Percentiles rank a stretch among this genome's conserved stretches.
phyloP scores from a whole-genome alignment of 1,140 invertebrate genomes.

The Macrocentrus cingulum region DNA sequence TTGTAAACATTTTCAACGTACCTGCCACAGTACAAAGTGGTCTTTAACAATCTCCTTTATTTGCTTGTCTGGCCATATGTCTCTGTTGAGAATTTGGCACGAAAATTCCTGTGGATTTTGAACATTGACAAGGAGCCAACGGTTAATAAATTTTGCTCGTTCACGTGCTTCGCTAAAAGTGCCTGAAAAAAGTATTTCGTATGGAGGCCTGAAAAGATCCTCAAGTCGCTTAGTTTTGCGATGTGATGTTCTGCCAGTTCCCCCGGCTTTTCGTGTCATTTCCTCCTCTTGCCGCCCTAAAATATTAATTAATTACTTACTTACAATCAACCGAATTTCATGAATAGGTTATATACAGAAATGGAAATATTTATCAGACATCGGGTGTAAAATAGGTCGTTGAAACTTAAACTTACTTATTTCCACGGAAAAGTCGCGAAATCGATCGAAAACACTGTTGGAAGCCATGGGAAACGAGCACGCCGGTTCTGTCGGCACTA shows the following conservation, averaged over 20 bases:
- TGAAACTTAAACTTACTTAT: conserved; percentile 60
- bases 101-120: conserved; percentile 76
- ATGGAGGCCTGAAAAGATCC: conserved; percentile 75
- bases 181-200: conserved; percentile 71
- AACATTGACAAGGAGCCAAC: conserved; percentile 78
- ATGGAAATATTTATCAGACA: no score
- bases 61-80: conserved; percentile 73
- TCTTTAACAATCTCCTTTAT: conserved; percentile 69
- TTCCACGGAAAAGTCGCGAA: conserved; percentile 69
- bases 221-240: conserved; percentile 64
- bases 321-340: no score
- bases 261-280: conserved; percentile 44
- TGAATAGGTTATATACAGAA: no score
- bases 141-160: conserved; percentile 63
- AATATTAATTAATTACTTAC: conserved; percentile 26
- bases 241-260: conserved; percentile 48
- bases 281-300: conserved; percentile 58
- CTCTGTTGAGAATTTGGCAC: conserved; percentile 74
- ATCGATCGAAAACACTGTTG: conserved; percentile 67
- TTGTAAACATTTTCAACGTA: conserved; percentile 47
- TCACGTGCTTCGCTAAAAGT: conserved; percentile 69
- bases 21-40: conserved; percentile 82
- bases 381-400: no score
- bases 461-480: conserved; percentile 53
- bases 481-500: conserved; percentile 50